Percentiles rank a stretch among this genome's conserved stretches.
These are phyloP conservation scores for Drosophila ironensis DNA, from an alignment of 1,140 invertebrate species.

Conservation along the genomic window DNA sequence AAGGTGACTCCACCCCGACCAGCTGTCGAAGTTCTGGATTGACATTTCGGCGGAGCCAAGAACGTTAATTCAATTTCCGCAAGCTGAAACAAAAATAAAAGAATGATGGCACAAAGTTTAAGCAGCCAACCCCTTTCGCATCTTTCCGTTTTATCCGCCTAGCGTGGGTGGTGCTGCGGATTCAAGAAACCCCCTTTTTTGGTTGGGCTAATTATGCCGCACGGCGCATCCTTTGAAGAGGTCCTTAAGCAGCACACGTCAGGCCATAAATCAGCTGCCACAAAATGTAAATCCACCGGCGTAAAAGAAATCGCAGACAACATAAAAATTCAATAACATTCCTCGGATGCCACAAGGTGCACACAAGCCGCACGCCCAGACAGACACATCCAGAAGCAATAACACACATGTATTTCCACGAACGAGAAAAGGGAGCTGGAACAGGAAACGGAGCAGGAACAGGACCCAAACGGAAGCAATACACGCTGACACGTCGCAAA, in stretches of 20 bases:
- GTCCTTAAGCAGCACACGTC: constrained; percentile 10
- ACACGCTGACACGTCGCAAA: constrained; percentile 75
- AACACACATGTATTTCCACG: neutral
- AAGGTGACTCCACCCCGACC: constrained; percentile 42
- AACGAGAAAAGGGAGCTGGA: neutral
- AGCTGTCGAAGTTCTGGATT: constrained; percentile 20
- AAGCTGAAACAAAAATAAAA: constrained; percentile 78
- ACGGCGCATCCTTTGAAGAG: constrained; percentile 11
- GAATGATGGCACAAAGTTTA: constrained; percentile 62
- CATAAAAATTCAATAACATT: constrained; percentile 75
- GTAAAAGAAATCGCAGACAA: constrained; percentile 62
- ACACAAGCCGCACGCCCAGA: constrained; percentile 37
- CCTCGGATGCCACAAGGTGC: constrained; percentile 40
- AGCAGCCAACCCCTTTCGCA: constrained; percentile 60
- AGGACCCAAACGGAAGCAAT: constrained; percentile 67
- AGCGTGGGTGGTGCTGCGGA: too few relatives aligned
- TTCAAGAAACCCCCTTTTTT: constrained; percentile 60
- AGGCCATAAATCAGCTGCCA: constrained; percentile 61
- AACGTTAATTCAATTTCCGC: constrained; percentile 70
- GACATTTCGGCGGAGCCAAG: constrained; percentile 53
- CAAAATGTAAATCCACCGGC: constrained; percentile 55
- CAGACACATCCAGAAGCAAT: constrained; percentile 22
- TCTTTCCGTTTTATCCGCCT: too few relatives aligned
- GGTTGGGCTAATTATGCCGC: constrained; percentile 55
- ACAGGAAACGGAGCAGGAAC: constrained; percentile 18